Conservation (phyloP, 2,113 vertebrate genomes). For the Scophthalmus maximus region DNA sequence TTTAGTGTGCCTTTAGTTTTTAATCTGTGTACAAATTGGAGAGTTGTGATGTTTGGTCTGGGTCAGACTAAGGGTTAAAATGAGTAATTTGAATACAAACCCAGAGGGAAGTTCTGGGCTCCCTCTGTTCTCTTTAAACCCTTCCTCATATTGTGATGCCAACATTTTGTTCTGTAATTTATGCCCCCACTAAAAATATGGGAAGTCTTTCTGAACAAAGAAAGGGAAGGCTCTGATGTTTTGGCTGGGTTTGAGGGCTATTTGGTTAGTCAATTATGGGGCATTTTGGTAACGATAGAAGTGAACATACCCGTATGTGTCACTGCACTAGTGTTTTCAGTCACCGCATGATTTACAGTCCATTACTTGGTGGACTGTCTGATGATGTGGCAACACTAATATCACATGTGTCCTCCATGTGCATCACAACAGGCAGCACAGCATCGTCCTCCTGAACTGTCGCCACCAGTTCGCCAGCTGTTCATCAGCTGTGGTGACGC, state of each 20-base stretch:
- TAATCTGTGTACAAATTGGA: slow-evolving; percentile 3
- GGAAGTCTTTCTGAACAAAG: neutral
- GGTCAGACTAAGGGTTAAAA: slow-evolving; percentile 2
- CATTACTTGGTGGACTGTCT: too few relatives aligned
- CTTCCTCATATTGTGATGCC: neutral
- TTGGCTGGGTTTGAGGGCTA: neutral
- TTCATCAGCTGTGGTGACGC: too few relatives aligned
- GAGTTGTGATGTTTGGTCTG: neutral
- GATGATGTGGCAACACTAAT: too few relatives aligned
- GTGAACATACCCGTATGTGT: too few relatives aligned
- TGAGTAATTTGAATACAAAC: slow-evolving; percentile 15
- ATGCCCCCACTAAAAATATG: neutral
- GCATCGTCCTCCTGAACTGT: too few relatives aligned
- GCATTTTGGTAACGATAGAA: neutral
- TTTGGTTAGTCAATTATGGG: neutral
- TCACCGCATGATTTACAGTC: too few relatives aligned
- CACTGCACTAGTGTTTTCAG: too few relatives aligned
- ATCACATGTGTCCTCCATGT: too few relatives aligned
- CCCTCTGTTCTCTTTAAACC: neutral
- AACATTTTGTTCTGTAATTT: neutral
- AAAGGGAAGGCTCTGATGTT: neutral
- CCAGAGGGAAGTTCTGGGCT: neutral
- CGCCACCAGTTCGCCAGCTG: too few relatives aligned
- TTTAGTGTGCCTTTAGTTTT: too few relatives aligned
- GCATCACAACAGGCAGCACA: too few relatives aligned